phyloP scores from a whole-genome alignment of 2,113 vertebrate species.

The Lagopus muta region DNA sequence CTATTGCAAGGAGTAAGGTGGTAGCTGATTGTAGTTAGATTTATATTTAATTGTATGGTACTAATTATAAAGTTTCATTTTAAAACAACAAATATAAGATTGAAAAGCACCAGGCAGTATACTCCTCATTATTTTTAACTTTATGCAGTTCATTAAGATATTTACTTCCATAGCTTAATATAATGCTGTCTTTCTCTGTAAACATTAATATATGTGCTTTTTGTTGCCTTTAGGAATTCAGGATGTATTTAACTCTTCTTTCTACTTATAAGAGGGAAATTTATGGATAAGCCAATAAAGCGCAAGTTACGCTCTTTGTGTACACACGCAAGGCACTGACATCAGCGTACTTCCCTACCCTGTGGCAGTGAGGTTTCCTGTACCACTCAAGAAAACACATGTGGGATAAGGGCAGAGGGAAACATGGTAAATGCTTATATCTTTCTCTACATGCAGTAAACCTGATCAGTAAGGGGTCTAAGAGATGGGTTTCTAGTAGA shows the following conservation, averaged over 20 bases:
- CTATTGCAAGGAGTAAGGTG: conserved; percentile 14
- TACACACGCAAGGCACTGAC: background rate
- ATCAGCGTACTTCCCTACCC: conserved; percentile 5
- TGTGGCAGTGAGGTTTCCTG: background rate
- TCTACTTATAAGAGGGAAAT: background rate
- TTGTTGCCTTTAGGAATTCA: background rate
- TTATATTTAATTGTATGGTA: conserved; percentile 43
- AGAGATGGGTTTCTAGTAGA: background rate
- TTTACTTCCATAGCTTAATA: background rate
- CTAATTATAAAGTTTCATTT: conserved; percentile 52
- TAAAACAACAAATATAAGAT: background rate
- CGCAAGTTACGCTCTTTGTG: background rate
- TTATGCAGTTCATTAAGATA: background rate
- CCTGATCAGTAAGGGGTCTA: background rate
- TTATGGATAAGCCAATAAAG: background rate
- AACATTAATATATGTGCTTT: background rate
- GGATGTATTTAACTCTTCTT: background rate
- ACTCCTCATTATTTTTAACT: background rate
- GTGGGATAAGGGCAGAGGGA: conserved; percentile 7
- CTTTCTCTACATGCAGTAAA: conserved; percentile 11
- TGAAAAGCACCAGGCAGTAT: background rate
- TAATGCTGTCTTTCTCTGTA: background rate
- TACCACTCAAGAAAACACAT: background rate
- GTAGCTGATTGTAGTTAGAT: conserved; percentile 38
- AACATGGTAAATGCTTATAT: background rate